phyloP scores from a whole-genome alignment of 1,140 invertebrate genomes.

The Phymorhynchus buccinoides region DNA sequence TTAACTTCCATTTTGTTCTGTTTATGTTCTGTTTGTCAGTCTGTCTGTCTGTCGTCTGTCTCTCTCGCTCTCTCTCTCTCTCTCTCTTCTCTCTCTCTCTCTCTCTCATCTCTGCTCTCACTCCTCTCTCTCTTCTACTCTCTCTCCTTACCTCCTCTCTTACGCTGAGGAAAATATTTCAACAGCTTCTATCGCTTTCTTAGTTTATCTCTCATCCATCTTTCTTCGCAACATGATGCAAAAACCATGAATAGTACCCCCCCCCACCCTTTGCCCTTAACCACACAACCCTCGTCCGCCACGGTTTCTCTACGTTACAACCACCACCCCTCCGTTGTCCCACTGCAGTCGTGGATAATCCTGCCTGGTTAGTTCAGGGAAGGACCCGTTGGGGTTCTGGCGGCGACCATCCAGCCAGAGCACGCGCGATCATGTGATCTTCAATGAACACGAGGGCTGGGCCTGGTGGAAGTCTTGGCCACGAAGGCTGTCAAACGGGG shows the following conservation, averaged over 20 bases:
- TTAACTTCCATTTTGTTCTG: too few relatives aligned
- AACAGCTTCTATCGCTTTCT: too few relatives aligned
- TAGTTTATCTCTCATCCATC: too few relatives aligned
- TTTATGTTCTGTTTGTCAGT: too few relatives aligned
- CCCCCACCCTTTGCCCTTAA: too few relatives aligned
- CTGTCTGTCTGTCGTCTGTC: background rate
- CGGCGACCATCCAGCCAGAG: constrained; percentile 86
- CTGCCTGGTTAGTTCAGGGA: constrained; percentile 76
- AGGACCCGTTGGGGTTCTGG: constrained; percentile 88
- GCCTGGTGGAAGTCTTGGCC: constrained; percentile 89
- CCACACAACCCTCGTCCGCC: too few relatives aligned
- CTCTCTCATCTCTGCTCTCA: background rate
- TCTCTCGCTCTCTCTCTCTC: too few relatives aligned
- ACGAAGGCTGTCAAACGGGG: constrained; percentile 88
- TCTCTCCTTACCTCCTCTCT: background rate
- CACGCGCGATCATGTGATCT: constrained; percentile 79
- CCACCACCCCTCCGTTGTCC: too few relatives aligned
- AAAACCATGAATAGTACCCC: too few relatives aligned
- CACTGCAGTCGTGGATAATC: constrained; percentile 67
- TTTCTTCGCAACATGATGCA: too few relatives aligned
- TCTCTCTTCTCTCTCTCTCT: constrained; percentile 12
- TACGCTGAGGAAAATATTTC: background rate
- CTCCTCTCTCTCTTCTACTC: background rate
- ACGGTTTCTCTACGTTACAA: too few relatives aligned
- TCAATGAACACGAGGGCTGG: constrained; percentile 84